phyloP scores from a whole-genome alignment of 37 sponge, comb jelly and placozoan genomes.

The Petrosia ficiformis region DNA sequence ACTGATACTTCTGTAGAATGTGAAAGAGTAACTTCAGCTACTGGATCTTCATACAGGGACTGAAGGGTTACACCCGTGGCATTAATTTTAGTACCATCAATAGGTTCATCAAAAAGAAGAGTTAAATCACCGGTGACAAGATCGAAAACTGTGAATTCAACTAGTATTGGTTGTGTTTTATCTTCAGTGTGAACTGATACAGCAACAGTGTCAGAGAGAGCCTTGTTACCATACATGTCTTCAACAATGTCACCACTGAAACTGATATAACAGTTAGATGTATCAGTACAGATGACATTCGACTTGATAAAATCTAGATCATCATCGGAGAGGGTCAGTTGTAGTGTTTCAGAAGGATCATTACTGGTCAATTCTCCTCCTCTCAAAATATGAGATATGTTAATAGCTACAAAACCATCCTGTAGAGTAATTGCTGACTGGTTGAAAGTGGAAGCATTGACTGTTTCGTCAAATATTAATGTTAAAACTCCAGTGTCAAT shows the following conservation, averaged over 20 bases:
- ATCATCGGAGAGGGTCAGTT: constrained; percentile 20
- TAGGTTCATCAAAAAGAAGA: constrained; percentile 75
- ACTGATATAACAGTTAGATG: constrained; percentile 49
- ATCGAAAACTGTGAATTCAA: constrained; percentile 73
- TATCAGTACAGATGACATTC: constrained; percentile 25
- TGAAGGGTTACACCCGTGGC: constrained; percentile 66
- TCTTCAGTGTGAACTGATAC: constrained; percentile 58
- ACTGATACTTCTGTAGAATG: constrained; percentile 5
- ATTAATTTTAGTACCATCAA: constrained; percentile 51
- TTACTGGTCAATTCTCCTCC: constrained; percentile 23
- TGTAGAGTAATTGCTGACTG: constrained; percentile 45
- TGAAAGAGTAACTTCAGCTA: constrained; percentile 45
- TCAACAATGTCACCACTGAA: constrained; percentile 31
- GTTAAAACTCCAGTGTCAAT: constrained; percentile 64
- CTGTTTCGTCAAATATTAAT: constrained; percentile 66
- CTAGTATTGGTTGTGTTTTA: constrained; percentile 51
- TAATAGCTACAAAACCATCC: constrained; percentile 6
- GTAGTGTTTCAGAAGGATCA: constrained; percentile 29
- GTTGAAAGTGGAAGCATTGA: constrained; percentile 42
- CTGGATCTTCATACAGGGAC: constrained; percentile 68
- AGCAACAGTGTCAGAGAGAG: constrained; percentile 28
- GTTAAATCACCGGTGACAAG: constrained; percentile 53
- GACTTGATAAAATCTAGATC: constrained; percentile 61
- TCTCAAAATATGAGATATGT: constrained; percentile 20
- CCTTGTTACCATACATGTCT: constrained; percentile 41